These are phyloP conservation scores for Lepus oiostolus DNA, from an alignment of 2,797 vertebrate genomes.

Conservation along the genomic window DNA sequence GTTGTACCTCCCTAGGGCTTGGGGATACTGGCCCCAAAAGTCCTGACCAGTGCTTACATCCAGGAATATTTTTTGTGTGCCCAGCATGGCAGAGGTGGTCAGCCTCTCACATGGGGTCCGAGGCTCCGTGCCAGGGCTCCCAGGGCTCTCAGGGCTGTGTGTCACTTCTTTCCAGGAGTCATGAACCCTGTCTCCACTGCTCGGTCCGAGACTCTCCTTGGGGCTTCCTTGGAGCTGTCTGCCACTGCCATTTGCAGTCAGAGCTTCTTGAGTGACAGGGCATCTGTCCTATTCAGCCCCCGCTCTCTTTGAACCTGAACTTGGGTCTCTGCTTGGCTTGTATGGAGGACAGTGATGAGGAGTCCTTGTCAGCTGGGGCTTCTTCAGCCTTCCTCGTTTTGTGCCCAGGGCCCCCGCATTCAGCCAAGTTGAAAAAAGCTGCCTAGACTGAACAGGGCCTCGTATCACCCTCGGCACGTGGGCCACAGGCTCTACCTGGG, in stretches of 20 bases:
- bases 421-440: background rate
- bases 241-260: rapidly evolving
- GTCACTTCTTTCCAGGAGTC: background rate
- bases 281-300: background rate
- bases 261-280: background rate
- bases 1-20: background rate
- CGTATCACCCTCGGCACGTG: background rate
- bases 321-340: background rate
- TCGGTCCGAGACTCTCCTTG: rapidly evolving
- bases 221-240: background rate
- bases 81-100: background rate
- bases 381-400: background rate
- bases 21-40: background rate
- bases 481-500: background rate
- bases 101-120: background rate
- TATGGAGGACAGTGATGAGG: background rate
- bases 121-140: background rate
- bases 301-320: background rate
- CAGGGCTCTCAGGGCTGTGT: background rate
- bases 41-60: background rate
- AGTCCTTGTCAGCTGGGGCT: background rate
- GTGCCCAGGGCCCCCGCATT: background rate
- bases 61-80: too few species aligned
- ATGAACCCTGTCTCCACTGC: background rate
- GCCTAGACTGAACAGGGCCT: background rate